Base-by-base conservation (phyloP, 2,888 invertebrate species). In the Cybosia mesomella region DNA sequence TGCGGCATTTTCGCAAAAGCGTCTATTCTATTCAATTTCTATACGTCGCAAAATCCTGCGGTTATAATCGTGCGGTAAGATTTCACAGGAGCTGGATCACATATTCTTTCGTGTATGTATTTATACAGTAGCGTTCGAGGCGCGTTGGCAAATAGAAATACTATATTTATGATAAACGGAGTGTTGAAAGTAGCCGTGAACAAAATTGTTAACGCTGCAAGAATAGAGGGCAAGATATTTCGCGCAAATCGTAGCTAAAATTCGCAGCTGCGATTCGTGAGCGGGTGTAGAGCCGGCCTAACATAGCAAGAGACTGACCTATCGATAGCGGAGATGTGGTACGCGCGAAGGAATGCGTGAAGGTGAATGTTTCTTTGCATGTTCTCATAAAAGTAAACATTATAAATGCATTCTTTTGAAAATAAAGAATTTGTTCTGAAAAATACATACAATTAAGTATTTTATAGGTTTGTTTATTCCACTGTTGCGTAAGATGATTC, bases 221-320 rank as follows among this genome's bases (percentile, higher is more conserved):
- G 3, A 2, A 15, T 15, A 15, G 4, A 0, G 18, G 18, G 4
- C 18, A 4, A 15, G 15, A 11, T 7, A 43, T 43, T 43, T 43
- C 18, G 18, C 18, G 18, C 18, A 15, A 43, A 43, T 43, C 18
- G 5, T 7, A 43, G 43, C 5, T 18, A 15, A n/a, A 18, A 43
- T 43, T 43, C 8, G 49, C n/a, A 18, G 18, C 9, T n/a, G n/a
- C 8, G n/a, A n/a, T 49, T n/a, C 1, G n/a, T 49, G n/a, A 8
- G 18, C 49, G 49, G n/a, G 49, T 49, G 49, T 49, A n/a, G 8
- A 49, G 18, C 49, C 34, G 11, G 21, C 11, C 11, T 59, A 18
- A 59, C 59, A 39, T 59, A 59, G 59, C 28, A 43, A 11, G 28
- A 49, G 7, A 24, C 28, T 61, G 61, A 61, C 61, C 49, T 61